phyloP scores from a whole-genome alignment of 1,140 invertebrate genomes.

The Pseudomyrmex cubaensis region DNA sequence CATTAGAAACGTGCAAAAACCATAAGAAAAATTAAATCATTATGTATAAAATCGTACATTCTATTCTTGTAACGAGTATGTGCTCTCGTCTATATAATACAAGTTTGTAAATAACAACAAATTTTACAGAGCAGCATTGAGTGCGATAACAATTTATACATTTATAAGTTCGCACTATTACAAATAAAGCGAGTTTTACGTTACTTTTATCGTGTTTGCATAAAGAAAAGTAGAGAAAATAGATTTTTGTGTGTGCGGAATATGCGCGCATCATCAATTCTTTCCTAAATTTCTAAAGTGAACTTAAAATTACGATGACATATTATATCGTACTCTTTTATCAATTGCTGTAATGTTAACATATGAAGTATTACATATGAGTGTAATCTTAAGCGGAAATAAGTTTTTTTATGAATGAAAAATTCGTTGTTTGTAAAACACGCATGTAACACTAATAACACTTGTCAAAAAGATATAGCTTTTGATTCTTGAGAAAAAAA shows the following conservation, averaged over 20 bases:
- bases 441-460: conserved; percentile 10
- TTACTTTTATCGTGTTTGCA: not conserved
- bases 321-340: not conserved
- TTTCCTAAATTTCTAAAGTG: conserved; percentile 3
- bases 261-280: not conserved
- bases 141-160: conserved; percentile 19
- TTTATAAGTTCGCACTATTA: conserved; percentile 3
- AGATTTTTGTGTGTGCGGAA: not conserved
- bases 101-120: conserved; percentile 7
- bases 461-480: not conserved
- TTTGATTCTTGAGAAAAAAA: not conserved
- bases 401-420: conserved; percentile 50
- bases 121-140: conserved; percentile 23
- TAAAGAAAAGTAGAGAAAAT: conserved; percentile 15
- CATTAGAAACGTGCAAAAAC: conserved; percentile 2
- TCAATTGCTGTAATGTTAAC: not conserved
- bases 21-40: conserved; percentile 3
- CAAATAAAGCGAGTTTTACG: conserved; percentile 23
- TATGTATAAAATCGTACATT: not conserved
- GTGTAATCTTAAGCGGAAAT: not conserved
- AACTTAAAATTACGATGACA: conserved; percentile 36
- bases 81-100: not conserved
- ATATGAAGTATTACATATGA: not conserved
- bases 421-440: conserved; percentile 65
- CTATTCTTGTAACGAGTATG: not conserved